A percentile compares a stretch with the other conserved stretches of the same genome.
Evolutionary conservation across 1,140 invertebrate genomes (phyloP).

Genomic region (Archegozetes longisetosus): DNA sequence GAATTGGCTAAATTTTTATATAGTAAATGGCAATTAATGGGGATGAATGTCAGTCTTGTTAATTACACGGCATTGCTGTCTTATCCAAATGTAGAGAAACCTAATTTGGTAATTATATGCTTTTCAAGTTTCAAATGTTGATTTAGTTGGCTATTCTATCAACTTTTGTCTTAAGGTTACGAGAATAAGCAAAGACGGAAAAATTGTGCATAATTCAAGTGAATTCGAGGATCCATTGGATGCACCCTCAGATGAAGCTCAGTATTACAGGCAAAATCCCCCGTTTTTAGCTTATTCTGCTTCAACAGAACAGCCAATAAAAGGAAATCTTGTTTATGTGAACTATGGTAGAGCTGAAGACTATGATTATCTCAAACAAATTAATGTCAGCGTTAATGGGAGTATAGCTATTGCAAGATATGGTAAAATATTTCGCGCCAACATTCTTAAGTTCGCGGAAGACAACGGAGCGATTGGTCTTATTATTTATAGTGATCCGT

Average conservation of each 20-base stretch:
- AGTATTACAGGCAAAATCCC: not conserved
- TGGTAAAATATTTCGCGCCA: constrained; percentile 10
- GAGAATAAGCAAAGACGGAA: not conserved
- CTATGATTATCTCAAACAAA: constrained; percentile 16
- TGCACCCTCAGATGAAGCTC: no score
- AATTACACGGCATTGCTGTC: constrained; percentile 3
- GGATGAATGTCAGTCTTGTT: not conserved
- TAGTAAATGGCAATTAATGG: not conserved
- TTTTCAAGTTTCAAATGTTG: no score
- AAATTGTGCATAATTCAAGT: no score
- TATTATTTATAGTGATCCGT: constrained; percentile 6
- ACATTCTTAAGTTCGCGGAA: constrained; percentile 6
- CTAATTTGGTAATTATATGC: no score
- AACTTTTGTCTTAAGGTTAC: no score
- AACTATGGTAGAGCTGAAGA: constrained; percentile 20
- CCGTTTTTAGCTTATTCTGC: constrained; percentile 18
- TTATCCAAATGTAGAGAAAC: not conserved
- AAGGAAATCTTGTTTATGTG: constrained; percentile 18
- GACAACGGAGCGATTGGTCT: not conserved
- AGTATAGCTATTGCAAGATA: constrained; percentile 18
- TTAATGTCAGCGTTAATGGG: constrained; percentile 9
- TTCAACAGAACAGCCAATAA: constrained; percentile 20
- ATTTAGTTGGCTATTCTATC: no score
- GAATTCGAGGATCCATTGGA: not conserved
- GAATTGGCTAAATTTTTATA: constrained; percentile 2